These are phyloP conservation scores for Eulemur rufifrons DNA, from an alignment of 2,113 vertebrate species.

Conservation along the genomic window DNA sequence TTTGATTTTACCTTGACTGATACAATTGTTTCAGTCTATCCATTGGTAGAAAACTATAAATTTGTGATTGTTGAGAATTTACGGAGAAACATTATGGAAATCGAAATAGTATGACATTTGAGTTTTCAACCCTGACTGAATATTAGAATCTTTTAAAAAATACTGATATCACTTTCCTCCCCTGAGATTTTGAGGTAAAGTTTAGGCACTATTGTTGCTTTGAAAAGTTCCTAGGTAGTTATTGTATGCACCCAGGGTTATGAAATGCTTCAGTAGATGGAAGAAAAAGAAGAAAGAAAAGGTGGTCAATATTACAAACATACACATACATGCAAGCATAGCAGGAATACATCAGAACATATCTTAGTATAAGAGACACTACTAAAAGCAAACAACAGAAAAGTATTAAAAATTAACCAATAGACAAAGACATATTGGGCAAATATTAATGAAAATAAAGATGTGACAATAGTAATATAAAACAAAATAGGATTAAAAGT, in stretches of 20 bases:
- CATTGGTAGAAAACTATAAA: background rate
- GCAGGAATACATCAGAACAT: background rate
- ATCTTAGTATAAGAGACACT: background rate
- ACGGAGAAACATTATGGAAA: background rate
- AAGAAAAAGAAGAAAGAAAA: background rate
- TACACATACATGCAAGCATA: background rate
- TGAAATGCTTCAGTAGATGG: background rate
- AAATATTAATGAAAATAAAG: conserved; percentile 25
- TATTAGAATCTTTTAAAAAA: background rate
- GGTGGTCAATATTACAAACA: background rate
- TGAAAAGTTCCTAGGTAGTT: background rate
- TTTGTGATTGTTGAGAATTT: background rate
- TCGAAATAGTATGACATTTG: background rate
- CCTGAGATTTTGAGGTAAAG: background rate
- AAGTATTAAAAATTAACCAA: conserved; percentile 15
- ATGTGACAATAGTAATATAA: background rate
- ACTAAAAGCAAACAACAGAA: background rate
- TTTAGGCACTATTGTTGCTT: background rate
- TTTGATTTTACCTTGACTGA: background rate
- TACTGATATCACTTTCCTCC: background rate
- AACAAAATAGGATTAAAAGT: background rate
- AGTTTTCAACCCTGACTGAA: background rate
- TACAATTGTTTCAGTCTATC: background rate
- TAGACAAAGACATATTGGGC: background rate
- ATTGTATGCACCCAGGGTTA: background rate